Evolutionary conservation across 1,140 invertebrate genomes (phyloP), one percentile per base, ranked within the genome.

Genomic region (Aphelinus certus): DNA sequence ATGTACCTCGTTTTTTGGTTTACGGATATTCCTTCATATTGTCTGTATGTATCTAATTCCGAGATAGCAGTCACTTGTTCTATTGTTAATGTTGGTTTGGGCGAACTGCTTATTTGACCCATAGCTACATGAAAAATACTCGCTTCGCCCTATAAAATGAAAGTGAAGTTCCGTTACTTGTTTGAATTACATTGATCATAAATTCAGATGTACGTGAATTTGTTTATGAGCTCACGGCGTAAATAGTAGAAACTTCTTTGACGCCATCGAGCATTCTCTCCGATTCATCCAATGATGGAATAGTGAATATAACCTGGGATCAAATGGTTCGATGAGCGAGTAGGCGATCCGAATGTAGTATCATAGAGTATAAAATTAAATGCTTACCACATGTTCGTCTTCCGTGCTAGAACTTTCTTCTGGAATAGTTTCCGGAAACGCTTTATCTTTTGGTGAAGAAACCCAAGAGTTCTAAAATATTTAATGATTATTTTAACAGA

Each of bases 381-480:
- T 69, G 85, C 83, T 89, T 80, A 94, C 95, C 80, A 96, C 94
- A 83, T 96, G 95, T 85, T 97, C 95, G 83, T 96, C 95, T 86
- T 96, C 95, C 61, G 94, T 94, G 79, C 95, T 96, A 3, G 95
- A 96, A 82, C 94, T 95, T 85, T 97, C 95, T 87, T 97, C 95
- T 0, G 95, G 95, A 78, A 96, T 96, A 1, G 95, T 96, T 90
- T 97, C 95, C 1, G 95, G 95, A 84, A 96, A 96, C 60, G 93
- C 92, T 3, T 93, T 94, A 76, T 96, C 95, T 83, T 95, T 95
- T 3, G 94, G 94, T 0, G 94, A 95, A 1, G 94, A 94, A 1
- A 95, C 89, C 94, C 94, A 95, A 10, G 87, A 88, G 51, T 88
- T 91, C 89, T 92, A 75, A 82, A 84, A 60, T 76, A 80, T 26